phyloP scores from a whole-genome alignment of 2,888 invertebrate genomes.

The Epinotia bilunana region DNA sequence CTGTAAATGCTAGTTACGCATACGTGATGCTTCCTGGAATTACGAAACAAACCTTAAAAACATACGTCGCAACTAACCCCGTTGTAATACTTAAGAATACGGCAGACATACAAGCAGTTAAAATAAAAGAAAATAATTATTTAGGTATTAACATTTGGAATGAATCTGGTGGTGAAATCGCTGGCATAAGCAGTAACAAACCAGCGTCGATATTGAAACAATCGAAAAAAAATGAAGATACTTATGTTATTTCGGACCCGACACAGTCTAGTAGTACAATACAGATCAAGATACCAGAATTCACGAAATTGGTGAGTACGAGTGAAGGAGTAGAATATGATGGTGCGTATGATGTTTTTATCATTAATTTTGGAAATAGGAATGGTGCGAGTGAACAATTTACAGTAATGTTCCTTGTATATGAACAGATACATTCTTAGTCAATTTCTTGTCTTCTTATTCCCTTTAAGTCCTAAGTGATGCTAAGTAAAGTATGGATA shows the following conservation, averaged over 20 bases:
- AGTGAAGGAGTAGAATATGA: constrained; percentile 16
- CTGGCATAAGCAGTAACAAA: constrained; percentile 17
- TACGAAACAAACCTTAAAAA: background rate
- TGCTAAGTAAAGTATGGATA: background rate
- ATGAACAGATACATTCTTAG: constrained; percentile 2
- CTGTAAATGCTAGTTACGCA: constrained; percentile 4
- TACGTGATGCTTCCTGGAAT: constrained; percentile 20
- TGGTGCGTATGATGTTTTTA: constrained; percentile 3
- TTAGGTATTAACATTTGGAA: constrained; percentile 22
- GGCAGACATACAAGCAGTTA: constrained; percentile 11
- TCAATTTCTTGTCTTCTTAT: background rate
- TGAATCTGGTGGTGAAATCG: constrained; percentile 3
- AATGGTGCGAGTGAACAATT: constrained; percentile 15
- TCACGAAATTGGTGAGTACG: constrained; percentile 1
- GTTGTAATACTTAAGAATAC: constrained; percentile 9
- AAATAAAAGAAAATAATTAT: constrained; percentile 12
- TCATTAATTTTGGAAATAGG: background rate
- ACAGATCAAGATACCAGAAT: constrained; percentile 6
- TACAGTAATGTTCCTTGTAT: background rate
- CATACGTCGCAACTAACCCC: background rate
- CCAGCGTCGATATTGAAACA: constrained; percentile 18
- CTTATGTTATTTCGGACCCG: constrained; percentile 16
- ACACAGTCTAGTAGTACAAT: constrained; percentile 15
- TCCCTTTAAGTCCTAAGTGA: background rate
- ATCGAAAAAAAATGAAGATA: constrained; percentile 10